A percentile compares a stretch with the other conserved stretches of the same genome.
Evolutionary conservation across 2,113 vertebrate genomes (phyloP).

Genomic region (Isichthys henryi): DNA sequence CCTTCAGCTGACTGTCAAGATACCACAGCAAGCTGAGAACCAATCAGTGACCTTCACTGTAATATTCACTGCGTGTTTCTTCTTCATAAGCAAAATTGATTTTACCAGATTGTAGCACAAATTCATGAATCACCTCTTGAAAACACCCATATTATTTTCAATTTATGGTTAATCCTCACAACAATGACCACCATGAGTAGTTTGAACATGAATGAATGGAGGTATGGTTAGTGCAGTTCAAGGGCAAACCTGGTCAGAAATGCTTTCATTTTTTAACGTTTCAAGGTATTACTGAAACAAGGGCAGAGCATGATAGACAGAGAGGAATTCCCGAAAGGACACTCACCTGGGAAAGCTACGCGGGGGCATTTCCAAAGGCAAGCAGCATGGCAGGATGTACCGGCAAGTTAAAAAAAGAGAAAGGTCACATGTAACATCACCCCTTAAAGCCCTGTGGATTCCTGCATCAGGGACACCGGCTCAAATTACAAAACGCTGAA

Average conservation of each 20-base stretch:
- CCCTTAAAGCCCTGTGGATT: background rate
- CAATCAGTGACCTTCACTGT: background rate
- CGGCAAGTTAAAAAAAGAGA: background rate
- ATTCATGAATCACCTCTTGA: background rate
- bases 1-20: background rate
- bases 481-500: background rate
- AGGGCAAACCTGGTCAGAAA: background rate
- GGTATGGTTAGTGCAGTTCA: background rate
- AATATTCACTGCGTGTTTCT: background rate
- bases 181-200: background rate
- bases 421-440: background rate
- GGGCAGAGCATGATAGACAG: background rate
- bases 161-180: background rate
- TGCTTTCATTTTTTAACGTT: background rate
- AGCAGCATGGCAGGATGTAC: slow-evolving; percentile 21
- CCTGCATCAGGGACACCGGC: background rate
- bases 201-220: background rate
- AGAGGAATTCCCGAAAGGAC: background rate
- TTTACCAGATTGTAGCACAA: background rate
- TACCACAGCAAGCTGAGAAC: background rate
- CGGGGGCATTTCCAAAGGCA: slow-evolving; percentile 25
- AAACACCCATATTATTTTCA: background rate
- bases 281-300: background rate
- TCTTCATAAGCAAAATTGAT: background rate
- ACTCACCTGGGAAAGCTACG: slow-evolving; percentile 66